phyloP scores from a whole-genome alignment of 1,140 invertebrate species.

The Drosophila neocordata region DNA sequence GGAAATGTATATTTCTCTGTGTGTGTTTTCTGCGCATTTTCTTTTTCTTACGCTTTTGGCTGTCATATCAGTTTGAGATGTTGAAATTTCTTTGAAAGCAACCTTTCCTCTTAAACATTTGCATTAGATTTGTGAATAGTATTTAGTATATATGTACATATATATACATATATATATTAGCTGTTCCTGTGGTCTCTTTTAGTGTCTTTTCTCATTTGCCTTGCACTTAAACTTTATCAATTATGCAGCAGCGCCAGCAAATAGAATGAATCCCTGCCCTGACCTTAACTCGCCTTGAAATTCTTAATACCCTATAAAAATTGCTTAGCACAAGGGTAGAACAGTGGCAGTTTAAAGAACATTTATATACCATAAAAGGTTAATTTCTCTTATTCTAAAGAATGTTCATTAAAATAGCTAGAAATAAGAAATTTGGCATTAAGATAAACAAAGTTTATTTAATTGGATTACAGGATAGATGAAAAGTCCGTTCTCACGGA shows the following conservation, averaged over 20 bases:
- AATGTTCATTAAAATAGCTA: no score
- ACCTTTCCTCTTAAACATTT: slow-evolving; percentile 16
- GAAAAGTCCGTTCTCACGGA: not conserved
- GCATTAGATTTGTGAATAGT: slow-evolving; percentile 44
- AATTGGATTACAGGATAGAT: no score
- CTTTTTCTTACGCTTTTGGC: slow-evolving; percentile 3
- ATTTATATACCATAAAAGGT: no score
- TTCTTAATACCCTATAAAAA: not conserved
- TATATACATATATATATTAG: not conserved
- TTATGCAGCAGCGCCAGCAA: slow-evolving; percentile 50
- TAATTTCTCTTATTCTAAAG: no score
- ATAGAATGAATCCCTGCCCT: slow-evolving; percentile 53
- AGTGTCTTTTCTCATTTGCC: slow-evolving; percentile 14
- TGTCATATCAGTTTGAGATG: slow-evolving; percentile 35
- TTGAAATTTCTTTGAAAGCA: not conserved
- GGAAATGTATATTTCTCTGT: slow-evolving; percentile 23
- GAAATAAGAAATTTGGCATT: no score
- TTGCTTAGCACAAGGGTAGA: not conserved
- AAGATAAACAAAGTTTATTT: no score
- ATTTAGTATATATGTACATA: slow-evolving; percentile 30
- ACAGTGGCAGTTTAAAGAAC: no score
- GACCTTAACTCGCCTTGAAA: slow-evolving; percentile 52
- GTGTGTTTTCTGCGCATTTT: slow-evolving; percentile 32
- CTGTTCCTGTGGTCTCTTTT: not conserved
- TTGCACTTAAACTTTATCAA: slow-evolving; percentile 64